Conservation (phyloP, 92 coral and sea anemone species). For the Parazoanthus darwini region DNA sequence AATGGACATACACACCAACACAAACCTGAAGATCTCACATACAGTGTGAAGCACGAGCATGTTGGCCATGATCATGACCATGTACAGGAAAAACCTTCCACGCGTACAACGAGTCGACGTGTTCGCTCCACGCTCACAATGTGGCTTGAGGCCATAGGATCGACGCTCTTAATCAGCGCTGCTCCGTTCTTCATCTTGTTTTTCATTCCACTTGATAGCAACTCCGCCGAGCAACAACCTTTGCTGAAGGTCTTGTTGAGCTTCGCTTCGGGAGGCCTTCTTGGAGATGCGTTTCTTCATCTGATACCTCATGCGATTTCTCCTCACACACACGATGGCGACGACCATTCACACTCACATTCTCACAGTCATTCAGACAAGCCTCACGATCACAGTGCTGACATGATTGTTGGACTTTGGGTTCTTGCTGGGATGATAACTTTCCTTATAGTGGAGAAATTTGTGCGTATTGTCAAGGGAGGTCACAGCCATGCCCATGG, state of each 20-base stretch:
- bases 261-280: constrained; percentile 95
- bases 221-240: constrained; percentile 92
- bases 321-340: constrained; percentile 89
- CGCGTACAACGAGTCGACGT: constrained; percentile 20
- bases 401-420: constrained; percentile 98
- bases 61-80: constrained; percentile 50
- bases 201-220: constrained; percentile 90
- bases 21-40: constrained; percentile 46
- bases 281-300: constrained; percentile 98
- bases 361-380: constrained; percentile 54
- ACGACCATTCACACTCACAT: constrained; percentile 58
- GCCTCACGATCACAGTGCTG: constrained; percentile 61
- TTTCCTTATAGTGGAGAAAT: constrained; percentile 94
- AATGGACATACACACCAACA: constrained; percentile 61
- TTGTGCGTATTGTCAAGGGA: constrained; percentile 91
- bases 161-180: constrained; percentile 96
- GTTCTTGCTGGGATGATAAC: constrained; percentile 96
- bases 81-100: constrained; percentile 46
- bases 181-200: constrained; percentile 95
- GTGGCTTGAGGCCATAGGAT: constrained; percentile 91
- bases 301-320: constrained; percentile 97
- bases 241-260: constrained; percentile 85
- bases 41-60: constrained; percentile 34
- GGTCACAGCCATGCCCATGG: constrained; percentile 84
- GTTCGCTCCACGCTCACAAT: constrained; percentile 62